Evolutionary conservation across 2,797 vertebrate species (phyloP).

Genomic region (Silurus aristotelis): DNA sequence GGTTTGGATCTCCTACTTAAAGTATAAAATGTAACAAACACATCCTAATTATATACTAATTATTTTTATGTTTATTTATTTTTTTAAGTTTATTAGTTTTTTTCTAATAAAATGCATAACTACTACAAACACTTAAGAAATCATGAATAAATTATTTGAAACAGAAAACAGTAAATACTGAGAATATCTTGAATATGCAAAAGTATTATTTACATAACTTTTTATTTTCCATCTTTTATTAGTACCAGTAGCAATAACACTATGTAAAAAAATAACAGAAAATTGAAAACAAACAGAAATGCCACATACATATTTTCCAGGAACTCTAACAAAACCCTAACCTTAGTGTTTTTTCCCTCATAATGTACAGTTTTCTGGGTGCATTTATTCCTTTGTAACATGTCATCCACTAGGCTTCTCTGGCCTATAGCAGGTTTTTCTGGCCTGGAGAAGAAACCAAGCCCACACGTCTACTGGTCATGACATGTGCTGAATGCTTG

Average conservation of each 20-base stretch:
- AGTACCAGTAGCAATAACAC: too few species aligned
- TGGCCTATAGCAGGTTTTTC: slow-evolving; percentile 25
- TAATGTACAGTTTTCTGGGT: neutral
- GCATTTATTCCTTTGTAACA: neutral
- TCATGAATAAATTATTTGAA: neutral
- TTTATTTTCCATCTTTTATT: neutral
- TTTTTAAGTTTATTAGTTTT: neutral
- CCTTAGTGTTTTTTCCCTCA: too few species aligned
- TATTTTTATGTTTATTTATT: too few species aligned
- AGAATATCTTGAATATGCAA: neutral
- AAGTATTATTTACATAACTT: neutral
- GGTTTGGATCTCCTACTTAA: too few species aligned
- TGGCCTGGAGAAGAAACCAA: slow-evolving; percentile 20
- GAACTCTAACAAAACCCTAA: neutral
- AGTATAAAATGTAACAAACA: too few species aligned
- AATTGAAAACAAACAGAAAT: neutral
- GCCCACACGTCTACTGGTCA: slow-evolving; percentile 17
- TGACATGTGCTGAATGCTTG: slow-evolving; percentile 1
- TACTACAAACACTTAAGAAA: neutral
- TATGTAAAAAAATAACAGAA: too few species aligned
- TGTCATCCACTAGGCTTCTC: slow-evolving; percentile 10
- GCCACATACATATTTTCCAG: neutral
- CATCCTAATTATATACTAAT: too few species aligned
- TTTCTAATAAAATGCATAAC: neutral
- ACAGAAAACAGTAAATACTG: neutral